Evolutionary conservation across 2,113 vertebrate species (phyloP), one percentile per base, ranked within the genome.

Genomic region (Sinocyclocheilus anshuiensis): DNA sequence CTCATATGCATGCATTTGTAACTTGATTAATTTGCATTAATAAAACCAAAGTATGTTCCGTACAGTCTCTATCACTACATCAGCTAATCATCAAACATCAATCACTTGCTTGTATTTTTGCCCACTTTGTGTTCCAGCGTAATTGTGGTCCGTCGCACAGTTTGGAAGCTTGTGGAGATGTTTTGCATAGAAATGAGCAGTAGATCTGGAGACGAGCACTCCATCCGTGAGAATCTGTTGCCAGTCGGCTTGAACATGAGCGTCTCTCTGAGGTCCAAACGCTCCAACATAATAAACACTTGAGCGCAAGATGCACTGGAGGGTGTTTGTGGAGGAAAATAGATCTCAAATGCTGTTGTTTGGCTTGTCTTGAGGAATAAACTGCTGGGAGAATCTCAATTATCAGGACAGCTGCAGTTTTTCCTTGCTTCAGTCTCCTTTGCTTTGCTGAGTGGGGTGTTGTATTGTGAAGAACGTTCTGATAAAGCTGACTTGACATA

Each of bases 161-260:
- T 72, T 72, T 72, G 69, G 18, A 39, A 72, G 33, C 33, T 22
- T 2, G 33, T 22, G 33, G 20, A 42, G 36, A 42, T 72, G 18
- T 42, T 72, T 22, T 72, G 20, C 36, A 72, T 72, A 36, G 69
- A 72, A 72, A 72, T 72, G 69, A 39, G 69, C 11, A 22, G 69
- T 39, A 72, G 69, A 72, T 72, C 18, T 22, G 69, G 33, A 39
- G 69, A 39, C 0, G 8, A 72, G 36, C 20, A 3, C 57, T 57
- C 15, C 53, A 57, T 57, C 3, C 61, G 61, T 12, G 61, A 65
- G 61, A 65, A 26, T 65, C 24, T 15, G 26, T 6, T 67, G 63
- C 24, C 63, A 29, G 24, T 29, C 63, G 10, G 24, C 26, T 16
- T 29, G 65, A 69, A 69, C 65, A 33, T 1, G 29, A 29, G 7